Base-by-base conservation (phyloP, 2,888 invertebrate species). In the Thereva nobilitata region DNA sequence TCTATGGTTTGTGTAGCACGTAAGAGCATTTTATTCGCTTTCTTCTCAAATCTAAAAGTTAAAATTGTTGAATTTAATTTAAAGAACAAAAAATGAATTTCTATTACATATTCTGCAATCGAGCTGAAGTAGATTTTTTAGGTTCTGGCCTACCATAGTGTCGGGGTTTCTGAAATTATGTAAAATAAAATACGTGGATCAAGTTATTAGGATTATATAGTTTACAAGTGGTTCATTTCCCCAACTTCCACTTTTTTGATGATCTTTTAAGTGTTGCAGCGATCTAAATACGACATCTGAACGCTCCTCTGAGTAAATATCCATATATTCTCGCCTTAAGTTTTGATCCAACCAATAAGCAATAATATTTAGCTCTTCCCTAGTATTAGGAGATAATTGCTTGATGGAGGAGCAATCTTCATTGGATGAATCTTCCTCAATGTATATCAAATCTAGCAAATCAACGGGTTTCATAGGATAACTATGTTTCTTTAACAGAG, bases 261-360 rank as follows among this genome's bases (percentile, higher is more conserved):
- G 91, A 77, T 93, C 93, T 75, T 88, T 87, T 68, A 94, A 84
- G 73, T 90, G 86, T 66, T 87, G 86, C 40, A 95, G 83, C 2
- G 94, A 90, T 71, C 86, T 86, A 68, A 87, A 84, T 9, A 95
- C 87, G 23, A 92, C 89, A 9, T 88, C 87, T 0, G 93, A 91
- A 6, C 95, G 82, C 10, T 91, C 87, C 55, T 86, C 84, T 3
- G 90, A 87, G 78, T 91, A 92, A 23, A 90, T 88, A 72, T 89
- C 87, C 70, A 90, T 86, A 74, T 89, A 91, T 74, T 90, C 90
- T 70, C 87, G 86, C 45, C 89, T 84, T 68, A 87, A 85, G 76
- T 92, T 87, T 70, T 87, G 88, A 73, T 92, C 88, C 35, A 97
- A 84, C 97, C 97, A 97, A 54, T 86, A 86, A 0, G 95, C 90